Conservation (phyloP, 2,113 vertebrate genomes). For the Ictalurus furcatus region DNA sequence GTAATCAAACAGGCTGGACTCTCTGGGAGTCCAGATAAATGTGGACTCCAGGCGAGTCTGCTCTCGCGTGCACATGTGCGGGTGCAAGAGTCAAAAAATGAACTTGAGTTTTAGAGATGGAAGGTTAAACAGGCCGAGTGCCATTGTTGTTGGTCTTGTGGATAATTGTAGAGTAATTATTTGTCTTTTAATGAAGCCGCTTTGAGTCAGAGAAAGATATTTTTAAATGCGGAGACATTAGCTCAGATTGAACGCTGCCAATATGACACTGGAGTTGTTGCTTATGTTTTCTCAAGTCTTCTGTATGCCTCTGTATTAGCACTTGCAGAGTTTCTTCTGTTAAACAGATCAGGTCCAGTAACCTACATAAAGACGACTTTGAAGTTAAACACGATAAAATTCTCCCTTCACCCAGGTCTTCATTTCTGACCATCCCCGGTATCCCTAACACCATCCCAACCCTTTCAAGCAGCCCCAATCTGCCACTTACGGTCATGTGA, state of each 20-base stretch:
- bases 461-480: background rate
- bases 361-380: background rate
- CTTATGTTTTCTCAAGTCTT: background rate
- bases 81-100: background rate
- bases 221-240: background rate
- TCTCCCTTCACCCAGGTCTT: background rate
- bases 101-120: background rate
- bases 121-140: background rate
- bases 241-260: background rate
- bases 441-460: background rate
- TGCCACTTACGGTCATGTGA: background rate
- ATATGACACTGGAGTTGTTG: background rate
- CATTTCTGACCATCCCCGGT: background rate
- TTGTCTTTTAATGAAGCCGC: background rate
- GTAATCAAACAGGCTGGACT: constrained; percentile 41
- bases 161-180: background rate
- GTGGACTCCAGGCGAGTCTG: background rate
- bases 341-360: background rate
- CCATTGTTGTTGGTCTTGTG: background rate
- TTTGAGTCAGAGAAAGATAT: background rate
- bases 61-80: background rate
- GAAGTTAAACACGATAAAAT: background rate
- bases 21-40: background rate
- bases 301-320: background rate
- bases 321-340: background rate